Evolutionary conservation across 2,113 vertebrate genomes (phyloP), one percentile per base, ranked within the genome.

Genomic region (Alces alces): DNA sequence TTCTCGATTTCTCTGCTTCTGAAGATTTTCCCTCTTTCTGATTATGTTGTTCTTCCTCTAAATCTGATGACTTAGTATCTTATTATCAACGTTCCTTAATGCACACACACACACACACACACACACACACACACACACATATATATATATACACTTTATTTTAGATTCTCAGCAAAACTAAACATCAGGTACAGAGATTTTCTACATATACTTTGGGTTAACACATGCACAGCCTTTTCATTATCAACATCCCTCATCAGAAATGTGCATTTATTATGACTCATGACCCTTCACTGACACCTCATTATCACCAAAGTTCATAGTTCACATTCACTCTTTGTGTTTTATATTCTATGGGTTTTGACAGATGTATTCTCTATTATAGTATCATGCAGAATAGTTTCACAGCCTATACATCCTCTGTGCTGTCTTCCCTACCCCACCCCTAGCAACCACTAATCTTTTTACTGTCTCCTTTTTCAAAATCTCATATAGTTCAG

Each of bases 41-140:
- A 70, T 87, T 79, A 60, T 6, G 6, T n/a, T 58, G 19, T 13
- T 83, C 43, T 28, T 78, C 47, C 55, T 95, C 93, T 96, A 85
- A 36, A 91, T 45, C 16, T 93, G 50, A 91, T 50, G 30, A 57
- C 15, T 70, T 90, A n/a, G 89, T 27, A 87, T 54, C 13, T 39
- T 57, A 57, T 55, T 78, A 23, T 95, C 43, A 76, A 36, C 6
- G 25, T 52, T 90, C 33, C 13, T 19, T 39, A 57, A 58, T 15
- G 36, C 30, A 70, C 3, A 16, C 6, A 27, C 3, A 25, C 6
- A 27, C n/a, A 79, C 3, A 25, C 5, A 27, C n/a, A 79, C 3
- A 25, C 6, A 27, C n/a, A 79, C 3, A 25, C 5, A 27, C 30
- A 79, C 2, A 25, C 3, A 27, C 10, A n/a, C 33, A 30, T 64